phyloP scores from a whole-genome alignment of 2,113 vertebrate genomes.

The Pogona vitticeps region DNA sequence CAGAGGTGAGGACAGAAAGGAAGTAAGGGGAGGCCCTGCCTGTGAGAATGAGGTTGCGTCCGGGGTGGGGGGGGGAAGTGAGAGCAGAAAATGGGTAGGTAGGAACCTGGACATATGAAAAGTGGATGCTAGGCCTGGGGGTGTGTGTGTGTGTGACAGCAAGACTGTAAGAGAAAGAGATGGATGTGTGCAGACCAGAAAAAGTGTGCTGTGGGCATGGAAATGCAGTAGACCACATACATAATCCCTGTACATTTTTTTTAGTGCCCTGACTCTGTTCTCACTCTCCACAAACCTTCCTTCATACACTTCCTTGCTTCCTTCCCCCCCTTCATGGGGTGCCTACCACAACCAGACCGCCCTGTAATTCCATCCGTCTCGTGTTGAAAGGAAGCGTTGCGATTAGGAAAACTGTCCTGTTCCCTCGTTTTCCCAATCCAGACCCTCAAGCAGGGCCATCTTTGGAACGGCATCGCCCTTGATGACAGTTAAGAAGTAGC shows the following conservation, averaged over 20 bases:
- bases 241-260: not conserved
- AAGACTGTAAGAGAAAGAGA: too few species aligned
- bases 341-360: not conserved
- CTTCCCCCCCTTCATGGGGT: not conserved
- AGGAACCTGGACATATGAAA: too few species aligned
- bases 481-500: not conserved
- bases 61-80: fast-evolving
- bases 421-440: not conserved
- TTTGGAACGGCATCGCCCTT: not conserved
- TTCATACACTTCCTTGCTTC: not conserved
- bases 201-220: not conserved
- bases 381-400: not conserved
- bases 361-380: not conserved
- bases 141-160: not conserved
- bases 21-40: not conserved
- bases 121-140: not conserved
- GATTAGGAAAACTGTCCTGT: not conserved
- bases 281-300: not conserved
- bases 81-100: not conserved
- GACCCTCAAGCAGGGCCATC: not conserved
- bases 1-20: not conserved
- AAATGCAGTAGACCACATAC: not conserved
- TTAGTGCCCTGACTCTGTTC: not conserved
- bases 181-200: not conserved
- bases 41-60: not conserved